Conservation (phyloP, 1,140 invertebrate species). For the Tetranychus cinnabarinus region DNA sequence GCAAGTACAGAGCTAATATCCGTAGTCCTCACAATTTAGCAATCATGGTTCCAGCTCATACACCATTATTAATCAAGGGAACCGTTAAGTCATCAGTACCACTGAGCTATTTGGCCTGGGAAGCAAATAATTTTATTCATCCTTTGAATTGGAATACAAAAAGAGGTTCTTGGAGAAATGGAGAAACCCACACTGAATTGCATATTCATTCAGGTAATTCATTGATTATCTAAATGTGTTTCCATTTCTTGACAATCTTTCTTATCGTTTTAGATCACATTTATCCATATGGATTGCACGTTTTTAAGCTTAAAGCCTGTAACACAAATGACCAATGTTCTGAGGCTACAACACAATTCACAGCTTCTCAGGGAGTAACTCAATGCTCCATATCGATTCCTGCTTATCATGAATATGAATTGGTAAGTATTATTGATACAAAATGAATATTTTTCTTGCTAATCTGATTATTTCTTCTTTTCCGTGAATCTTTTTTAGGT, state of each 20-base stretch:
- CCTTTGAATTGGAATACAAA: conserved; percentile 1
- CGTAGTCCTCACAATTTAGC: conserved; percentile 5
- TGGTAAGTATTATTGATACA: conserved; percentile 6
- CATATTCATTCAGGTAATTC: conserved; percentile 4
- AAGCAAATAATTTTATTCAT: conserved; percentile 5
- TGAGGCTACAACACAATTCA: conserved; percentile 9
- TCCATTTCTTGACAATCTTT: neutral
- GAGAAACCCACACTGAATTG: conserved; percentile 4
- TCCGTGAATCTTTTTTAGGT: conserved; percentile 1
- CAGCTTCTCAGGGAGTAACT: conserved; percentile 10
- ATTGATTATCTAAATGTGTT: neutral
- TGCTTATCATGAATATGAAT: conserved; percentile 12
- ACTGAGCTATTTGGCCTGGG: conserved; percentile 1
- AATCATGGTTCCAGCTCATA: conserved; percentile 5
- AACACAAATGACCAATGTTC: conserved; percentile 9
- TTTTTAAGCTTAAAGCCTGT: conserved; percentile 12
- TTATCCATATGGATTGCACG: conserved; percentile 11
- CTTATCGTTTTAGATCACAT: conserved; percentile 1
- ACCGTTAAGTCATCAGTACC: neutral
- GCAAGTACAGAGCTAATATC: conserved; percentile 1
- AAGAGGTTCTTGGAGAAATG: neutral
- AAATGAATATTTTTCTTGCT: neutral
- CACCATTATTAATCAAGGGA: neutral
- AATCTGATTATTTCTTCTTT: neutral
- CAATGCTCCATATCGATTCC: conserved; percentile 8